Percentiles rank a stretch among this genome's conserved stretches.
phyloP scores from a whole-genome alignment of 2,113 vertebrate genomes.

The Apaloderma vittatum region DNA sequence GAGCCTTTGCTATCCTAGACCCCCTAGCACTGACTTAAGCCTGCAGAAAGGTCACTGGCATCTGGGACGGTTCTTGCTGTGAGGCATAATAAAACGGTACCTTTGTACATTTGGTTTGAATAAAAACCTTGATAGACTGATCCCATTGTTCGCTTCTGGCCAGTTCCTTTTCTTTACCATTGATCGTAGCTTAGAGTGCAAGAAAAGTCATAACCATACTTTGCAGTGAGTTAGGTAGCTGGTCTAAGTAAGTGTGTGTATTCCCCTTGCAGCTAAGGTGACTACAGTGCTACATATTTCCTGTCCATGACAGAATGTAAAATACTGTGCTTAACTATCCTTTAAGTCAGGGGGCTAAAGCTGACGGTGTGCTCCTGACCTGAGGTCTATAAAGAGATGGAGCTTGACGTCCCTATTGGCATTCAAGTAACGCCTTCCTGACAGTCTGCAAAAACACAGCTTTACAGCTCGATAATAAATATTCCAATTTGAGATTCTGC shows the following conservation, averaged over 20 bases:
- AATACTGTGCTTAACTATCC: slow-evolving; percentile 14
- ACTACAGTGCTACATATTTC: background rate
- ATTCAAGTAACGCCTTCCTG: slow-evolving; percentile 6
- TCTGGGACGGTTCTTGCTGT: background rate
- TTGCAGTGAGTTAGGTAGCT: background rate
- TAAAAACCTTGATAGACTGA: background rate
- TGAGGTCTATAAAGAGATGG: background rate
- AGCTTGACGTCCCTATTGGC: background rate
- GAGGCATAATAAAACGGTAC: background rate
- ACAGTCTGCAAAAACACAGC: slow-evolving; percentile 13
- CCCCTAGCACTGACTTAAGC: background rate
- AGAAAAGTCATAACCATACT: background rate
- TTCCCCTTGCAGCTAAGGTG: slow-evolving; percentile 30
- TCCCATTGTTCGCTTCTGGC: background rate
- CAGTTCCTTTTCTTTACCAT: background rate
- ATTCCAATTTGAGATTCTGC: background rate
- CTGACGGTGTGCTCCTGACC: background rate
- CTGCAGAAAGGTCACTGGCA: background rate
- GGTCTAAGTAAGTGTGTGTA: background rate
- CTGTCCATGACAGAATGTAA: slow-evolving; percentile 9
- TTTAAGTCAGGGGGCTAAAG: slow-evolving; percentile 7
- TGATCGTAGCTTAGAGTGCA: background rate
- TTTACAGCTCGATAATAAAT: slow-evolving; percentile 35
- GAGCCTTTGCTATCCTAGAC: background rate
- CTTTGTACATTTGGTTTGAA: background rate